Percentiles rank a stretch among this genome's conserved stretches.
These are phyloP conservation scores for Potamilus streckersoni DNA, from an alignment of 1,140 invertebrate genomes.

Conservation along the genomic window DNA sequence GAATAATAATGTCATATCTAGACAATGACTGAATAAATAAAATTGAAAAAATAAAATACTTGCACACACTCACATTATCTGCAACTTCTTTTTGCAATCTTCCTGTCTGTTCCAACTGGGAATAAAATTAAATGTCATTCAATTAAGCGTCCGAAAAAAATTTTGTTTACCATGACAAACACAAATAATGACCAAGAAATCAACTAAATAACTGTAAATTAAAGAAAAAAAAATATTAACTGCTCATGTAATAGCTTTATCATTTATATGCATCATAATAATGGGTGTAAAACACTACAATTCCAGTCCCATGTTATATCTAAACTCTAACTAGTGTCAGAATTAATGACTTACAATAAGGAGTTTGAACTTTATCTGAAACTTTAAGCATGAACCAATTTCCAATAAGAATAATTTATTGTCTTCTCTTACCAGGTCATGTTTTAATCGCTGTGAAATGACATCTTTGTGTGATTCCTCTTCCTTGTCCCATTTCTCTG, in stretches of 20 bases:
- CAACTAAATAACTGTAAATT: no score
- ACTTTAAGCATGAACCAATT: not conserved
- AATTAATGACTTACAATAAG: no score
- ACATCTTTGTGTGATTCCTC: constrained; percentile 77
- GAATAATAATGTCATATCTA: constrained; percentile 30
- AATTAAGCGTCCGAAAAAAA: not conserved
- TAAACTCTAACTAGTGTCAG: no score
- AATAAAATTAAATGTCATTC: constrained; percentile 26
- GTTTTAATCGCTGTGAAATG: constrained; percentile 79
- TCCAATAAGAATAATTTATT: not conserved
- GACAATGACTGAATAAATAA: no score
- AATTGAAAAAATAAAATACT: no score
- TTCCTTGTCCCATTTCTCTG: constrained; percentile 35
- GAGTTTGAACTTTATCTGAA: not conserved
- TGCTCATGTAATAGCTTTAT: no score
- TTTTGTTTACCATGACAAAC: no score
- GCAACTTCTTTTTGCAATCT: constrained; percentile 81
- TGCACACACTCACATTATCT: constrained; percentile 72
- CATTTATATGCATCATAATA: no score
- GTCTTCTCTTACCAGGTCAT: constrained; percentile 75
- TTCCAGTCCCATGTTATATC: no score
- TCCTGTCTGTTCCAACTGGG: constrained; percentile 82
- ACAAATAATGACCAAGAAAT: no score
- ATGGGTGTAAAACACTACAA: no score
- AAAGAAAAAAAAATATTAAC: no score